A percentile compares a stretch with the other conserved stretches of the same genome.
Evolutionary conservation across 1,140 invertebrate genomes (phyloP).

Genomic region (Caerostris extrusa): DNA sequence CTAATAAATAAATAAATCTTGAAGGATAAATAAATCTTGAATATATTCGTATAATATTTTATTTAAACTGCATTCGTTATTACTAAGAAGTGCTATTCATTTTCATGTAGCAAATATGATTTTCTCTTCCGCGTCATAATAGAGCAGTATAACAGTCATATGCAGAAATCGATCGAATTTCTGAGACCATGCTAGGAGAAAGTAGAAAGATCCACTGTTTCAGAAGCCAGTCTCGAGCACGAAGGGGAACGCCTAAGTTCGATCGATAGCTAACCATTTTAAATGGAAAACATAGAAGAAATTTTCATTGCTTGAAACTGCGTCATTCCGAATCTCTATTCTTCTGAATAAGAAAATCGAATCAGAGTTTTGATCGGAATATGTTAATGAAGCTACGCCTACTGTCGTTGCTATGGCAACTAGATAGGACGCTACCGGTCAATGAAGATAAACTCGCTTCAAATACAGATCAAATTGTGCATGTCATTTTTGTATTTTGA

Average conservation of each 20-base stretch:
- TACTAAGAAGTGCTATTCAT: too few relatives aligned
- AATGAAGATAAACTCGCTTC: conserved; percentile 32
- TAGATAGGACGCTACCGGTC: conserved; percentile 60
- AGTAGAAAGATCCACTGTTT: background rate
- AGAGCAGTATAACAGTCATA: background rate
- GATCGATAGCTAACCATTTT: conserved; percentile 66
- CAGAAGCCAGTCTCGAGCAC: conserved; percentile 29
- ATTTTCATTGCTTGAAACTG: conserved; percentile 57
- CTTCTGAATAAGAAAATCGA: conserved; percentile 67
- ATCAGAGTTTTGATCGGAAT: conserved; percentile 63
- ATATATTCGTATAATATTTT: too few relatives aligned
- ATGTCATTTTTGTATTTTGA: background rate
- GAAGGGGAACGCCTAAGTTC: background rate
- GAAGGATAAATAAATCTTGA: too few relatives aligned
- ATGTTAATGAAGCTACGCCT: conserved; percentile 76
- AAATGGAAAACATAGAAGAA: conserved; percentile 65
- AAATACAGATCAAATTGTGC: conserved; percentile 25
- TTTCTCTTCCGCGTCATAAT: too few relatives aligned
- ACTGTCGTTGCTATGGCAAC: conserved; percentile 66
- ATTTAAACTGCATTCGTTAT: too few relatives aligned
- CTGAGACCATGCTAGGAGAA: background rate
- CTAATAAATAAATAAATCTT: too few relatives aligned
- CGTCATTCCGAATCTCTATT: conserved; percentile 60
- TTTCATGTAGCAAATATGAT: too few relatives aligned
- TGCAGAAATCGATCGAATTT: background rate